Base-by-base conservation (phyloP, 2,888 invertebrate species). In the Clusia tigrina region DNA sequence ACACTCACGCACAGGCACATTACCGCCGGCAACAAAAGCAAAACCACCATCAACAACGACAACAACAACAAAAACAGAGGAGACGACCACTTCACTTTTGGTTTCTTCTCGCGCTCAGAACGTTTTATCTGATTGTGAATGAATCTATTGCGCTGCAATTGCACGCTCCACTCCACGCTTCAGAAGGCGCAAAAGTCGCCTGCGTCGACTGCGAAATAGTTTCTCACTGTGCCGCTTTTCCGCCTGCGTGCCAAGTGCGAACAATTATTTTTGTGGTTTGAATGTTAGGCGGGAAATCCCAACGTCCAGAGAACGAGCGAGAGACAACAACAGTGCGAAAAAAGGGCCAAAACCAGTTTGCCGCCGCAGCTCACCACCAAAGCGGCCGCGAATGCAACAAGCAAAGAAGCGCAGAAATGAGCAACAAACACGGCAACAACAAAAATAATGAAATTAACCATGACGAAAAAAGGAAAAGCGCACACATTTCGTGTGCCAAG, bases 311-410 rank as follows among this genome's bases (percentile, higher is more conserved):
- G n/a, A n/a, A 6, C 12, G 32, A 6, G 32, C 32, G 32, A 12
- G 32, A 32, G 12, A 32, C 32, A 12, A 9, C 6, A 32, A 48
- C 9, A 48, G 20, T 18, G 20, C 48, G 18, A 3, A 18, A 18
- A 48, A 3, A 15, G 12, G 42, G 42, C 12, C 42, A n/a, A 42
- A 48, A 48, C 48, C 48, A 48, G 48, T 48, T 48, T 3, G 48
- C 48, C 69, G 69, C 64, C 63, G 42, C 59, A 54, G 66, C 37
- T n/a, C n/a, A n/a, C n/a, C n/a, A n/a, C n/a, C n/a, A 51, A 60
- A 54, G 69, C 65, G 65, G 64, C 62, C 58, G 26, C 38, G 53
- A n/a, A n/a, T n/a, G n/a, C n/a, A n/a, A n/a, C n/a, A n/a, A n/a
- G 54, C 38, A 62, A 25, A 58, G 60, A 56, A 52, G 60, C 20